Evolutionary conservation across 1,140 invertebrate genomes (phyloP).

Genomic region (Sinonovacula constricta): DNA sequence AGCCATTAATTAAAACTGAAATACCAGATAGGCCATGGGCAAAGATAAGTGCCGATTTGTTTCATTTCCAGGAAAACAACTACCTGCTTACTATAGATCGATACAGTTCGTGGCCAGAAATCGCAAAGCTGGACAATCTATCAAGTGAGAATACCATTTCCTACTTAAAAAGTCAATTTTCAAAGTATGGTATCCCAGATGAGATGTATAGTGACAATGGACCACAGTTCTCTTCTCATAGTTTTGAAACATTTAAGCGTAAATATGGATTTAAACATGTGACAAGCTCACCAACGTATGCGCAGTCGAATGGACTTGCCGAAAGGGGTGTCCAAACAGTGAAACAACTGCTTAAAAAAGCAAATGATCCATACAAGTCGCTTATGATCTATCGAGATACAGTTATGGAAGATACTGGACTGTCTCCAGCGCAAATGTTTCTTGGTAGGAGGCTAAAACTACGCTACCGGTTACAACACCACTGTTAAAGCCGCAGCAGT

Average conservation of each 20-base stretch:
- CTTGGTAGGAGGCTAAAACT: constrained; percentile 22
- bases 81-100: constrained; percentile 52
- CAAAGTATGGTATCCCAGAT: constrained; percentile 53
- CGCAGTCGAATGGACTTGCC: constrained; percentile 53
- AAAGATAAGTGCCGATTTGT: constrained; percentile 44
- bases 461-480: constrained; percentile 12
- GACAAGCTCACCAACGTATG: constrained; percentile 39
- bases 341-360: constrained; percentile 51
- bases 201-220: constrained; percentile 56
- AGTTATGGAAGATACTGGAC: constrained; percentile 1
- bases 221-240: constrained; percentile 47
- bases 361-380: constrained; percentile 21
- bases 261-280: constrained; percentile 55
- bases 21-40: constrained; percentile 26
- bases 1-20: constrained; percentile 26
- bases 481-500: background rate
- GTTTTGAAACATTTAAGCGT: constrained; percentile 46
- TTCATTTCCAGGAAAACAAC: constrained; percentile 40
- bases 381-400: constrained; percentile 34
- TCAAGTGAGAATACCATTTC: constrained; percentile 44
- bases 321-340: constrained; percentile 51
- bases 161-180: constrained; percentile 51
- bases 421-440: constrained; percentile 19
- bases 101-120: constrained; percentile 38
- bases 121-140: constrained; percentile 24